A percentile compares a stretch with the other conserved stretches of the same genome.
phyloP scores from a whole-genome alignment of 92 coral and sea anemone species.

The Chrysogorgia sp. region DNA sequence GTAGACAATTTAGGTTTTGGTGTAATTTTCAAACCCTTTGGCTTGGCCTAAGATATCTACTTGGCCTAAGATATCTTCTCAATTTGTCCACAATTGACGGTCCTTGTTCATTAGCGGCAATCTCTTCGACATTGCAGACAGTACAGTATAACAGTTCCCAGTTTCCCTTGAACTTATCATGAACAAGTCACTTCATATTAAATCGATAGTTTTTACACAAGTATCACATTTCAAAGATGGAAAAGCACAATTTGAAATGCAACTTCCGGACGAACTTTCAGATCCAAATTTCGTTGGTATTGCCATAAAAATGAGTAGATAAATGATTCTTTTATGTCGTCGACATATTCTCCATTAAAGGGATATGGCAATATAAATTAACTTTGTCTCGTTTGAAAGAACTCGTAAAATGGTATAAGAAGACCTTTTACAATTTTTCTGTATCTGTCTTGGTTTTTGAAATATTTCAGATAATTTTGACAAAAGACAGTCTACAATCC shows the following conservation, averaged over 20 bases:
- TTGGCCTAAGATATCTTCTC: background rate
- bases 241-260: constrained; percentile 8
- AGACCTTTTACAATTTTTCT: no score
- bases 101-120: background rate
- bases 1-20: constrained; percentile 1
- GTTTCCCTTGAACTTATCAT: background rate
- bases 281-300: background rate
- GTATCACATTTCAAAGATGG: constrained; percentile 11
- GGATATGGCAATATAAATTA: no score
- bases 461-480: no score
- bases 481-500: no score
- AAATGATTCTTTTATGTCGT: no score
- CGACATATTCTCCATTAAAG: no score
- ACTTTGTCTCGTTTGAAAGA: no score
- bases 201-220: constrained; percentile 7
- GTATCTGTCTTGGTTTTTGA: no score
- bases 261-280: constrained; percentile 4
- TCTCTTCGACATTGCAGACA: background rate
- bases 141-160: background rate
- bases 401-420: no score
- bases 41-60: background rate
- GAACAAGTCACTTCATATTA: constrained; percentile 4
- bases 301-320: constrained; percentile 17
- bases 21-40: constrained; percentile 2
- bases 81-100: background rate